A percentile compares a stretch with the other conserved stretches of the same genome.
Evolutionary conservation across 2,888 invertebrate genomes (phyloP).

Genomic region (Limenitis camilla): DNA sequence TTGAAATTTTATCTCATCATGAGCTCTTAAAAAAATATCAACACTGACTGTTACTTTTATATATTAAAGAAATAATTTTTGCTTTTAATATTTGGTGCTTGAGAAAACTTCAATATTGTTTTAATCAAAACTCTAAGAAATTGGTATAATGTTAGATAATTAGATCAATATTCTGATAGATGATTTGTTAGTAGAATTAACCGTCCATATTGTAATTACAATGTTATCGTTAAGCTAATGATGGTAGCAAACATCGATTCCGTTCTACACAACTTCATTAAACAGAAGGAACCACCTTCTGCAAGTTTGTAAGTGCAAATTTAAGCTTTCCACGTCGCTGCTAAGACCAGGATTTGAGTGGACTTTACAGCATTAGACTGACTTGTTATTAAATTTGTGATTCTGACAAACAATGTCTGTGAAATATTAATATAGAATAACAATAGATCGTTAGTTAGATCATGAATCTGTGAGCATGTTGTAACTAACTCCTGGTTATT

Average conservation of each 20-base stretch:
- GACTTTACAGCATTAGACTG: neutral
- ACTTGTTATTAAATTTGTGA: constrained; percentile 17
- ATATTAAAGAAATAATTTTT: too few species aligned
- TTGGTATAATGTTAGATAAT: neutral
- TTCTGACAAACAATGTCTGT: neutral
- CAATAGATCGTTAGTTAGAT: neutral
- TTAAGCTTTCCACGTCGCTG: constrained; percentile 10
- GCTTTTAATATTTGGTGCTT: too few species aligned
- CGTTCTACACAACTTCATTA: constrained; percentile 53
- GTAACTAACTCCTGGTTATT: too few species aligned
- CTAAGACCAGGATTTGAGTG: constrained; percentile 17
- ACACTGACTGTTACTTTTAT: too few species aligned
- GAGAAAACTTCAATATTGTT: too few species aligned
- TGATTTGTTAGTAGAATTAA: constrained; percentile 5
- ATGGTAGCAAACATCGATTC: constrained; percentile 47
- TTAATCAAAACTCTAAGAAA: too few species aligned
- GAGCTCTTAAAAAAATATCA: too few species aligned
- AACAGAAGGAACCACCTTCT: constrained; percentile 19
- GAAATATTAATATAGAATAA: neutral
- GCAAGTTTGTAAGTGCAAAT: constrained; percentile 10
- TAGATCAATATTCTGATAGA: constrained; percentile 1
- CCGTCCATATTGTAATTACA: constrained; percentile 27
- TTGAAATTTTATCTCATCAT: too few species aligned
- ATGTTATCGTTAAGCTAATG: constrained; percentile 44
- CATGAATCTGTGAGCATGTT: neutral